These are phyloP conservation scores for Rhabdophis nuchalis DNA, from an alignment of 2,797 vertebrate genomes.

Conservation along the genomic window DNA sequence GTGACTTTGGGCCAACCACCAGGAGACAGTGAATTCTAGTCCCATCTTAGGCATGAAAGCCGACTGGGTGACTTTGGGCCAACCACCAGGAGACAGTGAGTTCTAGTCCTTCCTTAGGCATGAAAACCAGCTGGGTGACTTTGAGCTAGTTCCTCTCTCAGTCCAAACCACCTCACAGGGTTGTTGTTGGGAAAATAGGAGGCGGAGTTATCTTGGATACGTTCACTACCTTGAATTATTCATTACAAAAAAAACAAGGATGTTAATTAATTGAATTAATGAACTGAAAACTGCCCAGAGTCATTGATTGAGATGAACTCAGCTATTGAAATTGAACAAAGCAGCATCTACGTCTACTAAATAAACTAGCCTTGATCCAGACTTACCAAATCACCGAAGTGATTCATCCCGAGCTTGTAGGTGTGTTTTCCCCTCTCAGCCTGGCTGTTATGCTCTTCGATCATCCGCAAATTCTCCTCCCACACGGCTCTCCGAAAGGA, in stretches of 20 bases:
- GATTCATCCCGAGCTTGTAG: slow-evolving; percentile 55
- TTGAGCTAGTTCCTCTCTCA: background rate
- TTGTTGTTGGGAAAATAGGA: background rate
- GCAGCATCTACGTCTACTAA: no score
- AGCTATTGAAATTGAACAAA: fast-evolving
- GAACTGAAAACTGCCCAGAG: background rate
- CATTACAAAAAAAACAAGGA: background rate
- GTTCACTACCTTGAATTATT: background rate
- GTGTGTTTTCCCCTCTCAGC: slow-evolving; percentile 11
- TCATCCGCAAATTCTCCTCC: slow-evolving; percentile 49
- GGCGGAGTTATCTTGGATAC: background rate
- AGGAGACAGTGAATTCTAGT: background rate
- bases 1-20: no score
- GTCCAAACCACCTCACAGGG: background rate
- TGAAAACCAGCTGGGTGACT: background rate
- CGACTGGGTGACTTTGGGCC: no score
- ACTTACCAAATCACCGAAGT: slow-evolving; percentile 51
- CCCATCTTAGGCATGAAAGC: background rate
- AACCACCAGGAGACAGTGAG: background rate
- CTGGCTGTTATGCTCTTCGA: slow-evolving; percentile 50
- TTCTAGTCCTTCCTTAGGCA: background rate
- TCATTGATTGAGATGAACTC: background rate
- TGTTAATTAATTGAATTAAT: background rate
- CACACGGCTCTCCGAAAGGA: slow-evolving; percentile 24
- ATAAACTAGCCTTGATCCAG: background rate